These are phyloP conservation scores for Spisula subtruncata DNA, from an alignment of 2,888 invertebrate genomes.

Conservation along the genomic window DNA sequence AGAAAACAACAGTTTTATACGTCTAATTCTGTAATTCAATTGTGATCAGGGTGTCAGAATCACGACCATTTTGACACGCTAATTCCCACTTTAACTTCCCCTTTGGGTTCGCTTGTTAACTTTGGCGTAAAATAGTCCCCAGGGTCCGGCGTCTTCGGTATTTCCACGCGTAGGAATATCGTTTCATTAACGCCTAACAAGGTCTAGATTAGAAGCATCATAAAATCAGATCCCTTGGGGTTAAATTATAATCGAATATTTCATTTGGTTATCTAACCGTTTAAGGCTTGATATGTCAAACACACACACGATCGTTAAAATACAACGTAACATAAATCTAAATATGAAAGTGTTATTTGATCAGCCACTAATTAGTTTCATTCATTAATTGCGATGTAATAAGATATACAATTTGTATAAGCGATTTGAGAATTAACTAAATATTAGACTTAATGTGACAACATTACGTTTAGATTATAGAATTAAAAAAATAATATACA, in stretches of 20 bases:
- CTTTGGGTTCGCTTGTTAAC: constrained; percentile 35
- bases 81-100: constrained; percentile 40
- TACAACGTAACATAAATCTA: background rate
- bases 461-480: too few relatives aligned
- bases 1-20: constrained; percentile 44
- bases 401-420: background rate
- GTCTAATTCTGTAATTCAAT: constrained; percentile 55
- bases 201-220: constrained; percentile 34
- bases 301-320: background rate
- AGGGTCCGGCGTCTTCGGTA: constrained; percentile 37
- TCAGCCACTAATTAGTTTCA: constrained; percentile 28
- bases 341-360: constrained; percentile 36
- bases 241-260: constrained; percentile 40
- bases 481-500: too few relatives aligned
- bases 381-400: constrained; percentile 33
- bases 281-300: constrained; percentile 21
- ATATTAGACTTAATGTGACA: too few relatives aligned
- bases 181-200: constrained; percentile 50
- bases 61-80: constrained; percentile 48
- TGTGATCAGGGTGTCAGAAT: constrained; percentile 47
- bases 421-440: background rate
- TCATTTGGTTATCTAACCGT: constrained; percentile 26
- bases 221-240: constrained; percentile 38
- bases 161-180: constrained; percentile 45
- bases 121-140: constrained; percentile 58